Percentiles rank a stretch among this genome's conserved stretches.
Conservation (phyloP, 2,888 invertebrate species). For the Acleris literana region DNA sequence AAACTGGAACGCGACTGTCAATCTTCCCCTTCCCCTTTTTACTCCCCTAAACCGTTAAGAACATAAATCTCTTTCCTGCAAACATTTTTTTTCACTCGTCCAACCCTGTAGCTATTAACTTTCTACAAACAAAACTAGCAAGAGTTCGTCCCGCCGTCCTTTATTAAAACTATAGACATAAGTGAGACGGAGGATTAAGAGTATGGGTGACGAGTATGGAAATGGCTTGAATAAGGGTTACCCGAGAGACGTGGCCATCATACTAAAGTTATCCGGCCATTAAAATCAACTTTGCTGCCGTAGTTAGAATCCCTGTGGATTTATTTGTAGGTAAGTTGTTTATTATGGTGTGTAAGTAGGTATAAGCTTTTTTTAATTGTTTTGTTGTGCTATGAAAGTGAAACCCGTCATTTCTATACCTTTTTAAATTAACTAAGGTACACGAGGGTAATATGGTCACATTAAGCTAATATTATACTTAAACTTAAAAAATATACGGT, state of each 20-base stretch:
- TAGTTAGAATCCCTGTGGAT: slow-evolving; percentile 28
- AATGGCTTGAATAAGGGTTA: slow-evolving; percentile 9
- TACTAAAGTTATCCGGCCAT: slow-evolving; percentile 36
- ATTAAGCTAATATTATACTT: too few relatives aligned
- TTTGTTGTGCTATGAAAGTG: not conserved
- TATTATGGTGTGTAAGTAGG: slow-evolving; percentile 11
- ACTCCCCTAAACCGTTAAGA: slow-evolving; percentile 30
- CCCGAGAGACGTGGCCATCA: slow-evolving; percentile 33
- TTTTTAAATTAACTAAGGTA: too few relatives aligned
- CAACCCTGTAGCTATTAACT: not conserved
- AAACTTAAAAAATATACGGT: too few relatives aligned
- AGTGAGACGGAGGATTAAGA: slow-evolving; percentile 15
- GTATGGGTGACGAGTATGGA: slow-evolving; percentile 3
- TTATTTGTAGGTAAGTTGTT: slow-evolving; percentile 26
- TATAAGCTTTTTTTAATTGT: not conserved
- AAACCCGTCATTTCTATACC: too few relatives aligned
- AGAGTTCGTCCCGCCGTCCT: slow-evolving; percentile 7
- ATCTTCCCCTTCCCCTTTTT: slow-evolving; percentile 16
- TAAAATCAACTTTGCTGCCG: slow-evolving; percentile 36
- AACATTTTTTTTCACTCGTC: slow-evolving; percentile 31
- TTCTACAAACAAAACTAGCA: not conserved
- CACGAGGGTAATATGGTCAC: too few relatives aligned
- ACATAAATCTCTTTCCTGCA: slow-evolving; percentile 32
- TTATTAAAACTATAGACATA: not conserved
- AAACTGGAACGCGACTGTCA: slow-evolving; percentile 18